Conservation (phyloP, 1,140 invertebrate genomes). For the Trichomalopsis sarcophagae region DNA sequence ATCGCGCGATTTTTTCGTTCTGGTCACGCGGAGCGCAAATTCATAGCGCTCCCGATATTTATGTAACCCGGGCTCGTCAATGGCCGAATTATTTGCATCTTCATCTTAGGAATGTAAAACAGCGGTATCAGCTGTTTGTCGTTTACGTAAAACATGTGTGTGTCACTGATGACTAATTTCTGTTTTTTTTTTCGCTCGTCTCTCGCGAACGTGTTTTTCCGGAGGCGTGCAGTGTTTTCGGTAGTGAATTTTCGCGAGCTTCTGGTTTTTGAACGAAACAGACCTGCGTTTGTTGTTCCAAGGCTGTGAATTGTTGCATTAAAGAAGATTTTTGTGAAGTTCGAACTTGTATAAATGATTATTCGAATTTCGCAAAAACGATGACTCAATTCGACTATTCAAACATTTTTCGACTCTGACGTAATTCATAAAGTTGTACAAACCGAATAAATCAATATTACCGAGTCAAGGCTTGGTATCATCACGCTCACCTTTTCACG, state of each 20-base stretch:
- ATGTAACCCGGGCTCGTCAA: background rate
- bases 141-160: conserved; percentile 35
- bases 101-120: conserved; percentile 33
- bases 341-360: conserved; percentile 28
- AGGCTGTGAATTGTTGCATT: background rate
- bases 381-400: background rate
- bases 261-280: too few relatives aligned
- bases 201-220: background rate
- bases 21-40: background rate
- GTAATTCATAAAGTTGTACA: background rate
- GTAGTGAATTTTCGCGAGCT: background rate
- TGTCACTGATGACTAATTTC: conserved; percentile 43
- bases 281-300: background rate
- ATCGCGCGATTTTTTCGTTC: background rate
- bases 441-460: background rate
- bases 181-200: background rate
- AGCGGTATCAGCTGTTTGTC: conserved; percentile 38
- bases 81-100: conserved; percentile 35
- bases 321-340: conserved; percentile 8
- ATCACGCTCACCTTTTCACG: background rate
- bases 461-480: background rate
- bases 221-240: background rate
- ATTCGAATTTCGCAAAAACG: conserved; percentile 40
- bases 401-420: background rate
- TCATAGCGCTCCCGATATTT: background rate